Percentiles rank a stretch among this genome's conserved stretches.
These are phyloP conservation scores for Drosophila merina DNA, from an alignment of 2,888 invertebrate genomes.

Conservation along the genomic window DNA sequence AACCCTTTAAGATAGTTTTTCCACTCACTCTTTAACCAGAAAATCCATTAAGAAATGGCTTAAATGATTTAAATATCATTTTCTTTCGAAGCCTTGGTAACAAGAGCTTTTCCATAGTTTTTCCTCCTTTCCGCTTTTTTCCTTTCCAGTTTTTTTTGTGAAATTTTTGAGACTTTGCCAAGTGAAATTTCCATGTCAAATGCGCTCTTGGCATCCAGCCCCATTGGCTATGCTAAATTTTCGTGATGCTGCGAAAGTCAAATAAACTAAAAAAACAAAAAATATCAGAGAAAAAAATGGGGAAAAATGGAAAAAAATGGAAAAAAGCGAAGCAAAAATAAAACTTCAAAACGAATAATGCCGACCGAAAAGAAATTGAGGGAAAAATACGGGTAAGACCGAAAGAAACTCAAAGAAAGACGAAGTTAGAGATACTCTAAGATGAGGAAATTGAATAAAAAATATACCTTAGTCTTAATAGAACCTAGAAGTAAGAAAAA, in stretches of 20 bases:
- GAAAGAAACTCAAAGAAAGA: slow-evolving; percentile 4
- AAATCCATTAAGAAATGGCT: slow-evolving; percentile 37
- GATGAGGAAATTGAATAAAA: too few species aligned
- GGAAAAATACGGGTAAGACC: slow-evolving; percentile 20
- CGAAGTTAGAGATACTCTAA: neutral
- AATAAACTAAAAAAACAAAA: slow-evolving; percentile 47
- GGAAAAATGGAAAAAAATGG: slow-evolving; percentile 10
- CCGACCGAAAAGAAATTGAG: slow-evolving; percentile 24
- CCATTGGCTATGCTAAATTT: slow-evolving; percentile 68
- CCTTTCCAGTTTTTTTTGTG: neutral
- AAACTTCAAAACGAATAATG: slow-evolving; percentile 10
- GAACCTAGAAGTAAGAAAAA: too few species aligned
- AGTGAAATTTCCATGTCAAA: slow-evolving; percentile 65
- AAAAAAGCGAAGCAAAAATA: slow-evolving; percentile 5
- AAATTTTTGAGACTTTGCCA: slow-evolving; percentile 29
- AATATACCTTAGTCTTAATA: too few species aligned
- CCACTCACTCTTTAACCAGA: too few species aligned
- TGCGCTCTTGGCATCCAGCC: slow-evolving; percentile 49
- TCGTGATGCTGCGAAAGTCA: slow-evolving; percentile 70
- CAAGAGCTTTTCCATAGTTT: neutral
- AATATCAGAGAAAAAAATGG: slow-evolving; percentile 29
- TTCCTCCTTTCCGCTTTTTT: neutral
- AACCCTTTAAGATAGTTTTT: too few species aligned
- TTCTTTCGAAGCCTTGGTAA: neutral
- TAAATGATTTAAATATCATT: slow-evolving; percentile 19